Evolutionary conservation across 2,797 vertebrate species (phyloP).

Genomic region (Mallotus villosus): DNA sequence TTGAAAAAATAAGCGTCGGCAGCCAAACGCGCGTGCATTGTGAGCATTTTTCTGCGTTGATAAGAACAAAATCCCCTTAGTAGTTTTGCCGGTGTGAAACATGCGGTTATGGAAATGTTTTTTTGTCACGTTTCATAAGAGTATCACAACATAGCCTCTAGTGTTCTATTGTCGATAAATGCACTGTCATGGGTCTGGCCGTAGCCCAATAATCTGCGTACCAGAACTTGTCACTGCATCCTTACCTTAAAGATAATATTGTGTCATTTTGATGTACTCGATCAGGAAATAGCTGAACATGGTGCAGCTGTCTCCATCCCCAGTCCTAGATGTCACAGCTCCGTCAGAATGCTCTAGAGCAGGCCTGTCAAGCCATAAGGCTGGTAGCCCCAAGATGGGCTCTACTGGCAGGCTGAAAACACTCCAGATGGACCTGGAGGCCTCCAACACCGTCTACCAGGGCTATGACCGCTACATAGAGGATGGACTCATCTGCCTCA

Average conservation of each 20-base stretch:
- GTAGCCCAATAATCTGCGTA: neutral
- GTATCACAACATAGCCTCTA: neutral
- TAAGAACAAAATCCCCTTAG: neutral
- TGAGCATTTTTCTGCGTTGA: neutral
- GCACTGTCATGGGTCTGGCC: constrained; percentile 16
- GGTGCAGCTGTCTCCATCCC: constrained; percentile 85
- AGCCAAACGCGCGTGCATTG: neutral
- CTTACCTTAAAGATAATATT: neutral
- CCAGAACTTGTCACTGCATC: neutral
- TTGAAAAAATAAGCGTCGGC: neutral
- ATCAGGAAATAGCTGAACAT: constrained; percentile 71
- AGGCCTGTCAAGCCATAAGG: constrained; percentile 53
- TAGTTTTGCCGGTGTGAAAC: too few relatives aligned
- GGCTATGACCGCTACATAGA: constrained; percentile 93
- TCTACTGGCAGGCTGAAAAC: constrained; percentile 23
- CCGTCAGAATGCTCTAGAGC: constrained; percentile 61
- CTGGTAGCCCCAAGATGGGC: constrained; percentile 25
- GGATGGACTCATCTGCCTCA: constrained; percentile 93
- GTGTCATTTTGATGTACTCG: neutral
- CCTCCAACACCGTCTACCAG: constrained; percentile 72
- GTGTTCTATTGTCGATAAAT: neutral
- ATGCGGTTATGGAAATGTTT: neutral
- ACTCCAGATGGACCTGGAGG: constrained; percentile 60
- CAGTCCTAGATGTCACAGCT: constrained; percentile 61
- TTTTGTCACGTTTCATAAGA: neutral